Evolutionary conservation across 2,888 invertebrate genomes (phyloP).

Genomic region (Neocrepidodera transversa): DNA sequence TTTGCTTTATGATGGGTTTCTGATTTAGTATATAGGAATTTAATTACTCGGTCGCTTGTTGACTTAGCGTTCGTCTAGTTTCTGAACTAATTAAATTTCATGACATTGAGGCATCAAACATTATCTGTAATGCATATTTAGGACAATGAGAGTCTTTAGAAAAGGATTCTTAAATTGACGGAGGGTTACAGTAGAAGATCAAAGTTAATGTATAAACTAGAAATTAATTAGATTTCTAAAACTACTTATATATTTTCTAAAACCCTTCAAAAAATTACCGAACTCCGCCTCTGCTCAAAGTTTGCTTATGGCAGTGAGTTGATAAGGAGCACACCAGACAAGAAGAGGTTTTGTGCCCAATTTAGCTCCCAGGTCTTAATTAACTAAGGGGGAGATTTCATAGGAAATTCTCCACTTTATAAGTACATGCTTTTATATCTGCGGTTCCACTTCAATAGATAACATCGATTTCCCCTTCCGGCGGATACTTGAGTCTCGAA

Average conservation of each 20-base stretch:
- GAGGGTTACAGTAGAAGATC: no score
- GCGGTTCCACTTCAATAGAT: neutral
- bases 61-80: slow-evolving; percentile 26
- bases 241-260: no score
- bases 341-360: neutral
- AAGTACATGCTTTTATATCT: neutral
- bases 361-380: neutral
- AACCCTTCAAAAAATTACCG: no score
- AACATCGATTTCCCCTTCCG: neutral
- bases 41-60: slow-evolving; percentile 29
- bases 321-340: neutral
- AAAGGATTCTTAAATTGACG: no score
- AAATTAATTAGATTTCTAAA: no score
- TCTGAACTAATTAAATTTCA: slow-evolving; percentile 26
- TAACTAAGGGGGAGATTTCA: neutral
- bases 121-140: slow-evolving; percentile 20
- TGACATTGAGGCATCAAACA: slow-evolving; percentile 23
- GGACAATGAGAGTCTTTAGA: neutral
- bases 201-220: no score
- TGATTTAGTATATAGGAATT: slow-evolving; percentile 28
- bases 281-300: neutral
- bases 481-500: neutral
- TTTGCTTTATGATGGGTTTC: slow-evolving; percentile 24
- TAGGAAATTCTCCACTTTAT: neutral
- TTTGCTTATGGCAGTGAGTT: no score